These are phyloP conservation scores for Hyperoplus immaculatus DNA, from an alignment of 2,797 vertebrate genomes.

Conservation along the genomic window DNA sequence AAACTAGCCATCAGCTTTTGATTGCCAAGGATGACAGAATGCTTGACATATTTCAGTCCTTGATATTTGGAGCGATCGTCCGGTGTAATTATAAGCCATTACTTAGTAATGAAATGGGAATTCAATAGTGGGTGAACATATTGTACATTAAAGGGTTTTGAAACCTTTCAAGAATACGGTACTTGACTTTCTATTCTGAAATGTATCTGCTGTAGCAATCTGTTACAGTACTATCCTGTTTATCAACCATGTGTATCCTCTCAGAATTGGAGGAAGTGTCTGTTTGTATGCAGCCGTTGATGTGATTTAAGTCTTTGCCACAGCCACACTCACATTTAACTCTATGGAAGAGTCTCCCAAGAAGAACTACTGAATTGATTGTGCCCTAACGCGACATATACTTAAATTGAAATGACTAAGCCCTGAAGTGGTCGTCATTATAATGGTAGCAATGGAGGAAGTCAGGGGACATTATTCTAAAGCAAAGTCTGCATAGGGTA, in stretches of 20 bases:
- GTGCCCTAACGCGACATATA: not conserved
- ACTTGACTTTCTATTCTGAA: no score
- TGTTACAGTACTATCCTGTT: not conserved
- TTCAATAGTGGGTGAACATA: not conserved
- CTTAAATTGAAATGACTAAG: not conserved
- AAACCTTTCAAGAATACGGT: no score
- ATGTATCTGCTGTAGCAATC: no score
- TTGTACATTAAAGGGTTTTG: not conserved
- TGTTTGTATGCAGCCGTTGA: not conserved
- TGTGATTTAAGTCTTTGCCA: not conserved
- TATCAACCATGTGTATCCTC: not conserved
- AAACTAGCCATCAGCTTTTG: slow-evolving; percentile 20
- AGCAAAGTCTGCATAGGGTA: not conserved
- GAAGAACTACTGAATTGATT: not conserved
- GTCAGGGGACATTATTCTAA: no score
- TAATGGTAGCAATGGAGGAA: no score
- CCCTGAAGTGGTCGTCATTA: not conserved
- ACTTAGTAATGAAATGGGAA: slow-evolving; percentile 10
- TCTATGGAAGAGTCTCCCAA: not conserved
- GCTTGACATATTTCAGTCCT: slow-evolving; percentile 31
- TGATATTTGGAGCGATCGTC: slow-evolving; percentile 15
- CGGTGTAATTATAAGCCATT: not conserved
- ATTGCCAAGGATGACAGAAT: slow-evolving; percentile 24
- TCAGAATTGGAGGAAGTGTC: not conserved
- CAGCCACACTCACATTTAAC: not conserved